phyloP scores from a whole-genome alignment of 1,140 invertebrate species.

The Drosophila cardini region DNA sequence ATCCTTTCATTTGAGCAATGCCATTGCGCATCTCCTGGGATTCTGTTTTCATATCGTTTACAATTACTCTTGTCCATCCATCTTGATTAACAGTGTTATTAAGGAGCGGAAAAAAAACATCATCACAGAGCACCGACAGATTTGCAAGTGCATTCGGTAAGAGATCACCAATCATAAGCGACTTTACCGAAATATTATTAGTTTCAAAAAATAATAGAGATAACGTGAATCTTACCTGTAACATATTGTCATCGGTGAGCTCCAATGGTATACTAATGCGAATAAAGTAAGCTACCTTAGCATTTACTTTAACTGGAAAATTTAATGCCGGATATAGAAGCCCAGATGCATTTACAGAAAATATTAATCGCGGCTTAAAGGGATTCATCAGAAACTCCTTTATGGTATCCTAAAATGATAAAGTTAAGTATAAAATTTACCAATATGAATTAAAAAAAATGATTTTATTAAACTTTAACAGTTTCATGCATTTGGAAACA shows the following conservation, averaged over 20 bases:
- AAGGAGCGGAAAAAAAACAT: conserved; percentile 90
- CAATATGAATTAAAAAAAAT: too few relatives aligned
- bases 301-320: conserved; percentile 77
- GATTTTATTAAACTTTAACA: too few relatives aligned
- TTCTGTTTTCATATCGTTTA: conserved; percentile 89
- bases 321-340: conserved; percentile 71
- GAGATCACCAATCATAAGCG: conserved; percentile 68
- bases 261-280: conserved; percentile 85
- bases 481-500: too few relatives aligned
- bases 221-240: conserved; percentile 84
- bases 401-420: conserved; percentile 84
- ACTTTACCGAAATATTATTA: conserved; percentile 21
- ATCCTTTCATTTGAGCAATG: conserved; percentile 88
- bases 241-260: conserved; percentile 87
- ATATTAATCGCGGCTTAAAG: conserved; percentile 85
- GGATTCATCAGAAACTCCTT: conserved; percentile 85
- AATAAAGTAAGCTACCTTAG: conserved; percentile 89
- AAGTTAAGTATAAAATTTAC: too few relatives aligned
- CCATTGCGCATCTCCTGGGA: conserved; percentile 89
- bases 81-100: conserved; percentile 87
- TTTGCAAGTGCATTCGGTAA: conserved; percentile 90
- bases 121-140: conserved; percentile 90
- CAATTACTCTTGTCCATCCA: conserved; percentile 89
- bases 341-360: conserved; percentile 85
- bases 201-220: background rate